A percentile compares a stretch with the other conserved stretches of the same genome.
phyloP scores from a whole-genome alignment of 1,140 invertebrate genomes.

The Brachionus rotundiformis region DNA sequence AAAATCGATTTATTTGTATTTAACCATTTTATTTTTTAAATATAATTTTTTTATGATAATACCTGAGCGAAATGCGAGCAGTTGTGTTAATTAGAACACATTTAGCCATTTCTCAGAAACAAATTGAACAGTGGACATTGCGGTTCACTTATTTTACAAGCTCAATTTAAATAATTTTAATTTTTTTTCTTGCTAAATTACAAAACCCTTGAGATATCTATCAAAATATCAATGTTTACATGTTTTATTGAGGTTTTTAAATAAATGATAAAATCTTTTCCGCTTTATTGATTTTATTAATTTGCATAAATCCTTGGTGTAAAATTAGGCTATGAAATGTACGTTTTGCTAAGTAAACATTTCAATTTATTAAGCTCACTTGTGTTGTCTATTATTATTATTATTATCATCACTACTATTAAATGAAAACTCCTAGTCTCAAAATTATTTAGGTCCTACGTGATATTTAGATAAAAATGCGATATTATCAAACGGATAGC shows the following conservation, averaged over 20 bases:
- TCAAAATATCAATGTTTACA: neutral
- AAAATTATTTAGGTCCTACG: neutral
- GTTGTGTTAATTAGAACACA: neutral
- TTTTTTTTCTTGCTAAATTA: neutral
- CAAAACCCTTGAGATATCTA: neutral
- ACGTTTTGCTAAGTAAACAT: neutral
- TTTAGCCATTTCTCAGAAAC: neutral
- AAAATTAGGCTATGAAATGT: conserved; percentile 22
- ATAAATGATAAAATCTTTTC: conserved; percentile 22
- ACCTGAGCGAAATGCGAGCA: neutral
- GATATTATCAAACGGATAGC: neutral
- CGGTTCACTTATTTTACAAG: conserved; percentile 29
- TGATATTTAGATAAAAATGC: neutral
- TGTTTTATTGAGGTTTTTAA: neutral
- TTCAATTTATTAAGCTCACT: conserved; percentile 3
- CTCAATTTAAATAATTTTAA: neutral
- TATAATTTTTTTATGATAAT: conserved; percentile 24
- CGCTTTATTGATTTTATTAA: conserved; percentile 18
- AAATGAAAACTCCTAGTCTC: neutral
- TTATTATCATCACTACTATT: no score
- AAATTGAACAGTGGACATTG: conserved; percentile 2
- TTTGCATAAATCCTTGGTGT: conserved; percentile 22
- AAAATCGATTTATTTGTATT: conserved; percentile 26
- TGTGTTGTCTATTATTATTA: neutral
- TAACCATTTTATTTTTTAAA: neutral